Conservation (phyloP, 2,888 invertebrate genomes). For the Dasypolia templi region DNA sequence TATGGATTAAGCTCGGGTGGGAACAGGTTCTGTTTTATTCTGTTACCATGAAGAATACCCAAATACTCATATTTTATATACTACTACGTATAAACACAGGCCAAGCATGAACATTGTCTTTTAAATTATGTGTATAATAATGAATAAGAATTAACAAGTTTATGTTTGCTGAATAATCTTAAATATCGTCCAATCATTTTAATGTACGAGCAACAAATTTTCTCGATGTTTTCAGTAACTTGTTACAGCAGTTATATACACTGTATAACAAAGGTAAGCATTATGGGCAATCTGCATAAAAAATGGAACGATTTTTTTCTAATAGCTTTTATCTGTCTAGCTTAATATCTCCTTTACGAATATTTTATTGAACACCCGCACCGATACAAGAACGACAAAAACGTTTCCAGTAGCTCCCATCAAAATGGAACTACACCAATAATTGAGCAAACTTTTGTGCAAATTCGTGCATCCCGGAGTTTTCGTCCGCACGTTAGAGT, state of each 20-base stretch:
- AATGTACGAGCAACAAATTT: not conserved
- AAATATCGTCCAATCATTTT: not conserved
- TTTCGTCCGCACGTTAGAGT: slow-evolving; percentile 38
- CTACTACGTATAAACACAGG: not conserved
- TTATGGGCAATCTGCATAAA: not conserved
- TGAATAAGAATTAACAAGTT: not conserved
- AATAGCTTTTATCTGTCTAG: not conserved
- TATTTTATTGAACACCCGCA: slow-evolving; percentile 5
- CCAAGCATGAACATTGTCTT: not conserved
- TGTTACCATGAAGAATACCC: not conserved
- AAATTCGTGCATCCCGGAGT: slow-evolving; percentile 40
- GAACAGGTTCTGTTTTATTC: not conserved
- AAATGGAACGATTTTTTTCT: not conserved
- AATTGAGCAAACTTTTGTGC: slow-evolving; percentile 42
- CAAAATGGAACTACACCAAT: slow-evolving; percentile 24
- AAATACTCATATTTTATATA: no score
- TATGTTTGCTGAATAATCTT: not conserved
- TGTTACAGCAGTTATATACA: not conserved
- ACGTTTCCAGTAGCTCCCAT: not conserved
- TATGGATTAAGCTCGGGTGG: not conserved
- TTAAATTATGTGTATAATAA: not conserved
- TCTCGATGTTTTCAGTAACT: not conserved
- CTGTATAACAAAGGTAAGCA: not conserved
- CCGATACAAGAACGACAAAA: not conserved
- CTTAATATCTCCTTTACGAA: slow-evolving; percentile 8